Conservation (phyloP, 2,888 invertebrate genomes). For the Hypselothyrea guttata region DNA sequence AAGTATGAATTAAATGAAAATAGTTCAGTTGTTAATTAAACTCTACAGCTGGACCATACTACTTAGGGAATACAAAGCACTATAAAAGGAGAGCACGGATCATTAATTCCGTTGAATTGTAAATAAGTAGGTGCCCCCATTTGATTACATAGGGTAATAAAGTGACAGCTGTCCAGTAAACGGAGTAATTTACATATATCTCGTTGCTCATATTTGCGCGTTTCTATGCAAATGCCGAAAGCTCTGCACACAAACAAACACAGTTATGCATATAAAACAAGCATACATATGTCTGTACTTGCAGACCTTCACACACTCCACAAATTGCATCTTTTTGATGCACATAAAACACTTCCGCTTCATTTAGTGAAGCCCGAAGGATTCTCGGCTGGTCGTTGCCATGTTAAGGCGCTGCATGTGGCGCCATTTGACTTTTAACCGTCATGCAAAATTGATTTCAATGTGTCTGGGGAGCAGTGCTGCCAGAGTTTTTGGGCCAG, state of each 20-base stretch:
- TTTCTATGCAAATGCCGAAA: conserved; percentile 55
- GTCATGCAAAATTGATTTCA: conserved; percentile 46
- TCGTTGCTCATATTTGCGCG: conserved; percentile 55
- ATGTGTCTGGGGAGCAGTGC: too few relatives aligned
- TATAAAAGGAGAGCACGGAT: too few relatives aligned
- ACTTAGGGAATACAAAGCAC: conserved; percentile 11
- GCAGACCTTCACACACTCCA: neutral
- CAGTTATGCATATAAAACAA: conserved; percentile 6
- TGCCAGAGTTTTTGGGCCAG: too few relatives aligned
- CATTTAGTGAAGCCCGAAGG: conserved; percentile 52
- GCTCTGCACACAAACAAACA: conserved; percentile 29
- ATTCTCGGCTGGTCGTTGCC: conserved; percentile 12
- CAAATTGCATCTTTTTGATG: conserved; percentile 50
- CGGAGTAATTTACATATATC: too few relatives aligned
- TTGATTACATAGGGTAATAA: conserved; percentile 18
- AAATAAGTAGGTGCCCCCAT: neutral
- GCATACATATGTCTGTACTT: neutral
- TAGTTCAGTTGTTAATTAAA: too few relatives aligned
- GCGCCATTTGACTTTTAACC: conserved; percentile 42
- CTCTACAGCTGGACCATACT: too few relatives aligned
- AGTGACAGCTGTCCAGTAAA: conserved; percentile 41
- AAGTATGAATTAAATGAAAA: too few relatives aligned
- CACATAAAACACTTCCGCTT: conserved; percentile 71
- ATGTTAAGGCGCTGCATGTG: conserved; percentile 23
- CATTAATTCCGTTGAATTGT: too few relatives aligned